These are phyloP conservation scores for Apaloderma vittatum DNA, from an alignment of 2,113 vertebrate species.

Conservation along the genomic window DNA sequence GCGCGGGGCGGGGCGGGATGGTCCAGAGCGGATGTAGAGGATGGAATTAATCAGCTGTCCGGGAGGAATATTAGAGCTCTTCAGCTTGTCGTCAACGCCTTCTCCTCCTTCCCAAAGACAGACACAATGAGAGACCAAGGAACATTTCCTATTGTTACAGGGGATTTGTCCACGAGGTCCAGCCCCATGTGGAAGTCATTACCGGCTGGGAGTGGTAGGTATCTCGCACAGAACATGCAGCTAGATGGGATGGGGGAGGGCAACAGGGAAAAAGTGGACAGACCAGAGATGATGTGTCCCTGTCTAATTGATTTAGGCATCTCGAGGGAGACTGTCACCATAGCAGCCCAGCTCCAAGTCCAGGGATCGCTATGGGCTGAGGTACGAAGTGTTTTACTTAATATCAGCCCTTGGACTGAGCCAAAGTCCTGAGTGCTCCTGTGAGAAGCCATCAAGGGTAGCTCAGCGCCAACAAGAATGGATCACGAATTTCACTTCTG, in stretches of 20 bases:
- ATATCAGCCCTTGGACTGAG: neutral
- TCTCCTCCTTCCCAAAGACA: constrained; percentile 72
- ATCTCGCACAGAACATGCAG: constrained; percentile 40
- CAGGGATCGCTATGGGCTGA: neutral
- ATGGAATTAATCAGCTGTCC: constrained; percentile 74
- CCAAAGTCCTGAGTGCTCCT: constrained; percentile 19
- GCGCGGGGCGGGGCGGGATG: constrained; percentile 34
- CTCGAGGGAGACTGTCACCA: constrained; percentile 18
- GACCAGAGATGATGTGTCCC: constrained; percentile 35
- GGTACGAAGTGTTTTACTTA: neutral
- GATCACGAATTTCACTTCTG: constrained; percentile 18
- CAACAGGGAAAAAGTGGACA: constrained; percentile 22
- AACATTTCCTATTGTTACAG: constrained; percentile 69
- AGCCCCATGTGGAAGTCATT: constrained; percentile 76
- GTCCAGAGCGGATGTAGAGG: constrained; percentile 62
- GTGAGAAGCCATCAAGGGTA: neutral
- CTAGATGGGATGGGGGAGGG: constrained; percentile 52
- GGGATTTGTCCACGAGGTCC: constrained; percentile 65
- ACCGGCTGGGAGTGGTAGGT: constrained; percentile 72
- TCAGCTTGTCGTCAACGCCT: constrained; percentile 70
- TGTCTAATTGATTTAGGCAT: constrained; percentile 33
- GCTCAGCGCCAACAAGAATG: neutral
- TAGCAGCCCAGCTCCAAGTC: neutral
- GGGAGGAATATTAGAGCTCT: constrained; percentile 67
- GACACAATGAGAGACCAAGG: constrained; percentile 71